A percentile compares a stretch with the other conserved stretches of the same genome.
Evolutionary conservation across 92 coral and sea anemone genomes (phyloP).

Genomic region (Parazoanthus swiftii): DNA sequence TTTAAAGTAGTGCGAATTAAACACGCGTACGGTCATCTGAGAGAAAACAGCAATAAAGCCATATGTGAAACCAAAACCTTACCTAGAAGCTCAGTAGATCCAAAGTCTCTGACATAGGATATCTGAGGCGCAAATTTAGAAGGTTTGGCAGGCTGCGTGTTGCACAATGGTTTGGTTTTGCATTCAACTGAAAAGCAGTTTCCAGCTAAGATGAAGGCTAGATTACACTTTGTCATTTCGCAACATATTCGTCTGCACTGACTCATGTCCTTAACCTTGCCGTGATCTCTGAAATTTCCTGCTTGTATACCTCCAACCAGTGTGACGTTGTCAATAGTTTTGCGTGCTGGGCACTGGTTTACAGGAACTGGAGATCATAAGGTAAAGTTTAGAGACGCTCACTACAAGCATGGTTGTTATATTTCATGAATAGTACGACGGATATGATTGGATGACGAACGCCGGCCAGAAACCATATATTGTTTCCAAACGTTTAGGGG

Average conservation of each 20-base stretch:
- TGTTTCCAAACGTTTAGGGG: too few relatives aligned
- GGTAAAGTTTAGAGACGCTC: not conserved
- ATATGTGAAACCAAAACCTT: not conserved
- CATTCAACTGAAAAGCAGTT: constrained; percentile 98
- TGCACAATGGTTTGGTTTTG: constrained; percentile 81
- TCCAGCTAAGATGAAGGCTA: constrained; percentile 91
- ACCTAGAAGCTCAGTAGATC: constrained; percentile 72
- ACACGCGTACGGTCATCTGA: not conserved
- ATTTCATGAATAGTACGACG: too few relatives aligned
- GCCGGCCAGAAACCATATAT: too few relatives aligned
- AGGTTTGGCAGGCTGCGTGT: constrained; percentile 83
- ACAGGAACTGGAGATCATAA: constrained; percentile 29
- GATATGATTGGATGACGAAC: too few relatives aligned
- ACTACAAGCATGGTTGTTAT: not conserved
- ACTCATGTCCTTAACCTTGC: constrained; percentile 82
- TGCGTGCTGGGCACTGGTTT: constrained; percentile 75
- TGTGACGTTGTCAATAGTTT: constrained; percentile 77
- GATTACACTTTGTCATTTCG: constrained; percentile 92
- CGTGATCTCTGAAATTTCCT: constrained; percentile 95
- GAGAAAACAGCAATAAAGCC: too few relatives aligned
- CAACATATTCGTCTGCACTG: constrained; percentile 94
- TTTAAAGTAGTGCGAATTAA: not conserved
- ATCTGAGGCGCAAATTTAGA: constrained; percentile 82
- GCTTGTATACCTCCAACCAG: constrained; percentile 88
- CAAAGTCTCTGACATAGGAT: constrained; percentile 79